Evolutionary conservation across 2,113 vertebrate genomes (phyloP), one percentile per base, ranked within the genome.

Genomic region (Xyrauchen texanus): DNA sequence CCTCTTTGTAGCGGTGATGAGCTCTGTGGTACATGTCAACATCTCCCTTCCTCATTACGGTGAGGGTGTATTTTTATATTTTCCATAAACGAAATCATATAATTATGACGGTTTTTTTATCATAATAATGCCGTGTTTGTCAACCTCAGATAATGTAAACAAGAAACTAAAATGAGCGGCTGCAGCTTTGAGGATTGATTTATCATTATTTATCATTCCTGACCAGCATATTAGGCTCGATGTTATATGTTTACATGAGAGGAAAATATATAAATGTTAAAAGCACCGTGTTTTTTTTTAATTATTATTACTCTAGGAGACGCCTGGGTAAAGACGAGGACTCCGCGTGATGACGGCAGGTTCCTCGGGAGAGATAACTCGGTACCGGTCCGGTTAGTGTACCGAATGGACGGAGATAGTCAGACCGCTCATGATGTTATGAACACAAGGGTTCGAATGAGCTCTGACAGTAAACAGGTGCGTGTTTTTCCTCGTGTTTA

Each of bases 351-450:
- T 53, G 90, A 87, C 15, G 90, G 87, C 87, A 92, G 94, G 83
- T 94, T 93, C 68, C 78, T 88, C 55, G 92, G 94, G 87, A 93
- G 90, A 82, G 89, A 96, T 88, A 93, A 93, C 88, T 94, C 92
- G 79, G 93, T 97, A 77, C 96, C 96, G 15, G 86, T 96, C 84
- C 95, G 96, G 57, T 91, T 98, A 65, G 83, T 96, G 78, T 94
- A 93, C 88, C 89, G 92, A 88, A 87, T 89, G 0, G 90, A 90
- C 71, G 89, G 87, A 86, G 92, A 85, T 83, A 89, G 91, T 82
- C 93, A 94, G 89, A 91, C 92, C 61, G 84, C 87, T 4, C 93
- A 93, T 81, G 89, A 93, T 57, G 88, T 83, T 81, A 93, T 98
- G 76, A 94, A 91, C 89, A 98, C 97, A 42, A 88, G 94, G 80